A percentile compares a stretch with the other conserved stretches of the same genome.
phyloP scores from a whole-genome alignment of 2,888 invertebrate genomes.

The Sarcophaga variegata region DNA sequence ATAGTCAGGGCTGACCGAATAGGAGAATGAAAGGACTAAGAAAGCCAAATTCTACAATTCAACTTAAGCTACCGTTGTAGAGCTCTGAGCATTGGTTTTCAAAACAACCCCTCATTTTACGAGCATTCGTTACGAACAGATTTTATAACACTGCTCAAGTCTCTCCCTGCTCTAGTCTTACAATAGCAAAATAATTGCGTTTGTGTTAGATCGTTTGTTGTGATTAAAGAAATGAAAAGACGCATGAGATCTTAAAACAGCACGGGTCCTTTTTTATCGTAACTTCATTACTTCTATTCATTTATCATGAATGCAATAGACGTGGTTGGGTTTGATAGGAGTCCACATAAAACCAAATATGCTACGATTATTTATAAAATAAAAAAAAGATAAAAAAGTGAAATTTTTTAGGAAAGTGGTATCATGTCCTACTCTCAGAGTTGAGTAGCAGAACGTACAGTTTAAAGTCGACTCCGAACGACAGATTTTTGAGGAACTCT shows the following conservation, averaged over 20 bases:
- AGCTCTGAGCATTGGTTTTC: no score
- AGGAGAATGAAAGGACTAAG: no score
- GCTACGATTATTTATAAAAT: constrained; percentile 37
- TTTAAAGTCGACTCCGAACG: no score
- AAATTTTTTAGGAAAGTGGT: constrained; percentile 29
- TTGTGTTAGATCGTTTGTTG: constrained; percentile 36
- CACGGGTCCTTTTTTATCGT: constrained; percentile 31
- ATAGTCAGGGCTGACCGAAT: no score
- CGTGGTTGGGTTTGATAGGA: not conserved
- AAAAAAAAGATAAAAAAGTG: no score
- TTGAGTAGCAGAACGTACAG: no score
- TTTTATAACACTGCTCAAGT: not conserved
- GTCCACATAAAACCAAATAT: not conserved
- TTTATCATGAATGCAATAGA: constrained; percentile 6
- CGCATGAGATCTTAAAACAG: constrained; percentile 4
- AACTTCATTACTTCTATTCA: not conserved
- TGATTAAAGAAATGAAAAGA: constrained; percentile 37
- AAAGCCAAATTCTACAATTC: no score
- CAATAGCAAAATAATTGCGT: not conserved
- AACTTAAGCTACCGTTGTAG: no score
- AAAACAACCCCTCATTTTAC: no score
- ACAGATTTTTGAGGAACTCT: no score
- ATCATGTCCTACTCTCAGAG: not conserved
- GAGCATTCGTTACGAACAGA: not conserved
- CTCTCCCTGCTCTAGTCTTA: not conserved